Percentiles rank a stretch among this genome's conserved stretches.
Evolutionary conservation across 2,113 vertebrate genomes (phyloP).

Genomic region (Eptesicus fuscus): DNA sequence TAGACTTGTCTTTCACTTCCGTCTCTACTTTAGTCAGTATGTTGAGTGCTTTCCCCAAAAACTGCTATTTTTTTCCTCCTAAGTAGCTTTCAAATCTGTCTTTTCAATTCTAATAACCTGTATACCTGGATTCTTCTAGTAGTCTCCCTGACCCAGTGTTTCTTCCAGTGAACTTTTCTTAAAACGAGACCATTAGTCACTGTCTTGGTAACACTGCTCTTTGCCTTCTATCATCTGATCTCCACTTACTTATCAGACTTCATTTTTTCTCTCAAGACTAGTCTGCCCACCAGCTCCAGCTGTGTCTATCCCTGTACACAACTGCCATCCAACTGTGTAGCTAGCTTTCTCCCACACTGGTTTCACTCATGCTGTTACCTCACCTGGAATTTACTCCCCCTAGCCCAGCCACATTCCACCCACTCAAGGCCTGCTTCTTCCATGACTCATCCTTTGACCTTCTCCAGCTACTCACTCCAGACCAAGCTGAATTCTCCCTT

Average conservation of each 20-base stretch:
- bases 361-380: background rate
- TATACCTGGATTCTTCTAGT: background rate
- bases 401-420: background rate
- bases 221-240: background rate
- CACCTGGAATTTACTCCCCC: background rate
- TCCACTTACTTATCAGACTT: background rate
- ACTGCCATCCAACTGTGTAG: background rate
- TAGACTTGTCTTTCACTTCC: background rate
- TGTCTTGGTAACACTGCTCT: background rate
- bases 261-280: background rate
- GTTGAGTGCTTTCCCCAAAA: background rate
- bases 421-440: background rate
- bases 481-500: background rate
- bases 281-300: background rate
- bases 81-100: background rate
- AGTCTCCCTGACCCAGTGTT: background rate
- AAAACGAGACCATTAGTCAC: background rate
- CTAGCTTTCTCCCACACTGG: background rate
- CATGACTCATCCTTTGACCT: background rate
- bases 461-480: background rate
- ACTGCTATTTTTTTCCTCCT: background rate
- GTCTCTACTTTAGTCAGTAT: background rate
- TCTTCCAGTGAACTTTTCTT: background rate
- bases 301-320: background rate
- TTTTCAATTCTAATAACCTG: background rate